A percentile compares a stretch with the other conserved stretches of the same genome.
phyloP scores from a whole-genome alignment of 2,113 vertebrate species.

The human region GRCh38 chr16:72783501-72784000 shows the following conservation, averaged over 20 bases:
- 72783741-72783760: conserved; percentile 52
- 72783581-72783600: conserved; percentile 85
- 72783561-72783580: conserved; percentile 92
- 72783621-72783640: conserved; percentile 28
- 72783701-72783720: conserved; percentile 39
- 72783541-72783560: conserved; percentile 96
- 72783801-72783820: conserved; percentile 40
- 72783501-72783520: conserved; percentile 76
- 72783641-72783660: conserved; percentile 44
- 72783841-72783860: conserved; percentile 25
- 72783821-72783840: conserved; percentile 42
- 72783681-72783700: not conserved
- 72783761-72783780: conserved; percentile 52
- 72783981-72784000: conserved; percentile 69
- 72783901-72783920: not conserved
- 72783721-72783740: not conserved
- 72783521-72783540: conserved; percentile 86
- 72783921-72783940: conserved; percentile 1
- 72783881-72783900: conserved; percentile 16
- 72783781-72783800: conserved; percentile 33
- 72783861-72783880: conserved; percentile 9
- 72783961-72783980: conserved; percentile 61
- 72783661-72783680: conserved; percentile 38
- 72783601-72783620: conserved; percentile 86
- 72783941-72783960: conserved; percentile 41